Conservation (phyloP, 2,888 invertebrate genomes). For the Caenorhabditis angaria region DNA sequence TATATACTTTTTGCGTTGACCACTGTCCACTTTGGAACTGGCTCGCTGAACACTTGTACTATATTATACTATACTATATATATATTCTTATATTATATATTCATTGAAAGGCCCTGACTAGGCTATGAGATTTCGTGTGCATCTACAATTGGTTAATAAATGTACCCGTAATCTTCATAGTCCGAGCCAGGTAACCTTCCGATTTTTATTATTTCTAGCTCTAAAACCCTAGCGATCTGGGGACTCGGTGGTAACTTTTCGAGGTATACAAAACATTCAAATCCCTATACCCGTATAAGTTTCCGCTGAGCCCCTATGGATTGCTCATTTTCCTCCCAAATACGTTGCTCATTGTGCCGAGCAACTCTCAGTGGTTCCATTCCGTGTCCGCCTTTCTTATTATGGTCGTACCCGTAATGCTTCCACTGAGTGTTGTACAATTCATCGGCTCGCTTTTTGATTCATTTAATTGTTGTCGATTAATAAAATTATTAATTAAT, state of each 20-base stretch:
- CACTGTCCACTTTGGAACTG: background rate
- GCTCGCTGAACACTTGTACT: background rate
- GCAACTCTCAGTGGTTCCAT: slow-evolving; percentile 33
- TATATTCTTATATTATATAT: background rate
- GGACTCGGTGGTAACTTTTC: slow-evolving; percentile 34
- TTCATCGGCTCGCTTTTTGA: background rate
- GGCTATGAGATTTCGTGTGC: slow-evolving; percentile 42
- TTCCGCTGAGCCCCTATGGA: slow-evolving; percentile 38
- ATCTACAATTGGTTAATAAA: background rate
- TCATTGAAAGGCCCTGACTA: slow-evolving; percentile 19
- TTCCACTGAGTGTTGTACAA: slow-evolving; percentile 28
- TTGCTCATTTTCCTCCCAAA: background rate
- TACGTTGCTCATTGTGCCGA: background rate
- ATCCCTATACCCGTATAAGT: slow-evolving; percentile 46
- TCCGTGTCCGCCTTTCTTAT: slow-evolving; percentile 23
- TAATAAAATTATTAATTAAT: background rate
- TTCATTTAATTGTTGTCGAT: background rate
- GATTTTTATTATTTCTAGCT: background rate
- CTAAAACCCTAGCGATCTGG: slow-evolving; percentile 7
- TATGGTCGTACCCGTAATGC: slow-evolving; percentile 39
- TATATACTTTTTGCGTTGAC: background rate
- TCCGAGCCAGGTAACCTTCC: slow-evolving; percentile 29
- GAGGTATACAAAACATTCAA: slow-evolving; percentile 14
- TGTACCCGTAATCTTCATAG: slow-evolving; percentile 49
- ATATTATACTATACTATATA: slow-evolving; percentile 2